These are phyloP conservation scores for Aquatica leii DNA, from an alignment of 2,888 invertebrate genomes.

Conservation along the genomic window DNA sequence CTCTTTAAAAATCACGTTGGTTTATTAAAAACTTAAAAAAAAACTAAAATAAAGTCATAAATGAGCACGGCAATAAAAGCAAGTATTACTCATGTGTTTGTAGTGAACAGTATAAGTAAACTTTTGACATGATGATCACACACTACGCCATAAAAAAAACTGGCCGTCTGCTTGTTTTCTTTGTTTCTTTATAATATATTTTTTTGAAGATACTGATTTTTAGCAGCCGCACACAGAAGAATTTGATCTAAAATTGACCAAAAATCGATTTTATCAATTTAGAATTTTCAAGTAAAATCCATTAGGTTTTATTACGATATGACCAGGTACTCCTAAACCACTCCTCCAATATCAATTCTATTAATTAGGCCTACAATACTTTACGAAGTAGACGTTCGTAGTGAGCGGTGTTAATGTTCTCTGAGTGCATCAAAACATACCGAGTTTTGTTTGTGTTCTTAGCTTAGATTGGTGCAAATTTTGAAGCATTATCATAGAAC, in stretches of 20 bases:
- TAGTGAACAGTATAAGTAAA: too few species aligned
- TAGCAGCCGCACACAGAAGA: not conserved
- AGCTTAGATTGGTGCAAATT: not conserved
- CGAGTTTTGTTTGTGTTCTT: not conserved
- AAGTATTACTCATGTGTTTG: too few species aligned
- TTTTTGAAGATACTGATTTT: too few species aligned
- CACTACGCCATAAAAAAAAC: too few species aligned
- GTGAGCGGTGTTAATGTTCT: not conserved
- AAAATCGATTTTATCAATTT: not conserved
- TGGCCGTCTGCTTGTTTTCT: too few species aligned
- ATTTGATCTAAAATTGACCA: not conserved
- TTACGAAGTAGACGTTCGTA: not conserved
- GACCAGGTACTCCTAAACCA: not conserved
- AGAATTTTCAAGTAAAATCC: not conserved
- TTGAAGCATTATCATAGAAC: not conserved
- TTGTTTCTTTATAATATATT: too few species aligned
- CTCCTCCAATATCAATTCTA: not conserved
- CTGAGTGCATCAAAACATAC: not conserved
- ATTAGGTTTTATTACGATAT: not conserved
- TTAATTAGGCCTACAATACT: not conserved
- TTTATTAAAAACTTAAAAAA: too few species aligned
- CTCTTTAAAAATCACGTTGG: too few species aligned
- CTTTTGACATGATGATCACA: too few species aligned
- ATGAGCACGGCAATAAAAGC: too few species aligned
- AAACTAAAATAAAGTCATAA: too few species aligned